These are phyloP conservation scores for Galeopterus variegatus DNA, from an alignment of 2,113 vertebrate species.

Conservation along the genomic window DNA sequence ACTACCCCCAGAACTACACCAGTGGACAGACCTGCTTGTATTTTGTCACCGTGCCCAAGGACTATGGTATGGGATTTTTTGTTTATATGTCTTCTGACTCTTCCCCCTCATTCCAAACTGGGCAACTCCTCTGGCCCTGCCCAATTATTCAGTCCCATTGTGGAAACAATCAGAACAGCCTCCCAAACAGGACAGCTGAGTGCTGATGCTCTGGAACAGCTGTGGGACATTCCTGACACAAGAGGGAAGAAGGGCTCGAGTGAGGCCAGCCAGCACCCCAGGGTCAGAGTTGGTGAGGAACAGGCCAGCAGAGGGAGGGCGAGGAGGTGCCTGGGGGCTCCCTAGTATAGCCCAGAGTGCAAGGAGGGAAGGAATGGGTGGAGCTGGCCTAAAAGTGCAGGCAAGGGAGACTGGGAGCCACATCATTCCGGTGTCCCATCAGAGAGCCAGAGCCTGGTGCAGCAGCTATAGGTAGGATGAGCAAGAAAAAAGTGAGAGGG, in stretches of 20 bases:
- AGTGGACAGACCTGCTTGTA: conserved; percentile 95
- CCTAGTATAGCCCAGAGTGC: neutral
- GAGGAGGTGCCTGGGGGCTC: rapidly evolving
- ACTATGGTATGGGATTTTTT: conserved; percentile 93
- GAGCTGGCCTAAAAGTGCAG: neutral
- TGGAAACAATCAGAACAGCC: neutral
- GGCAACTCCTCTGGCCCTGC: neutral
- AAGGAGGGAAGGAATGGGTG: neutral
- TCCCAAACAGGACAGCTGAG: neutral
- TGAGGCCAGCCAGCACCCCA: neutral
- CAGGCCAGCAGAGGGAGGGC: neutral
- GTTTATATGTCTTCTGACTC: neutral
- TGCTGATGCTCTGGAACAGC: neutral
- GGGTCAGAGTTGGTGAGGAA: neutral
- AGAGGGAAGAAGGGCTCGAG: neutral
- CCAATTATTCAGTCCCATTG: neutral
- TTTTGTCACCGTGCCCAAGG: conserved; percentile 95
- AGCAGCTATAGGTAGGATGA: neutral
- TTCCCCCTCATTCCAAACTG: neutral
- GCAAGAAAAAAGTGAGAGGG: neutral
- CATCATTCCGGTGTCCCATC: neutral
- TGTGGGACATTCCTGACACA: neutral
- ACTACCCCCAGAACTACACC: conserved; percentile 98
- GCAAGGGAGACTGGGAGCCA: neutral
- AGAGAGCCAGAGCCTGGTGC: neutral